Evolutionary conservation across 2,888 invertebrate species (phyloP).

Genomic region (Lithophane ornitopus): DNA sequence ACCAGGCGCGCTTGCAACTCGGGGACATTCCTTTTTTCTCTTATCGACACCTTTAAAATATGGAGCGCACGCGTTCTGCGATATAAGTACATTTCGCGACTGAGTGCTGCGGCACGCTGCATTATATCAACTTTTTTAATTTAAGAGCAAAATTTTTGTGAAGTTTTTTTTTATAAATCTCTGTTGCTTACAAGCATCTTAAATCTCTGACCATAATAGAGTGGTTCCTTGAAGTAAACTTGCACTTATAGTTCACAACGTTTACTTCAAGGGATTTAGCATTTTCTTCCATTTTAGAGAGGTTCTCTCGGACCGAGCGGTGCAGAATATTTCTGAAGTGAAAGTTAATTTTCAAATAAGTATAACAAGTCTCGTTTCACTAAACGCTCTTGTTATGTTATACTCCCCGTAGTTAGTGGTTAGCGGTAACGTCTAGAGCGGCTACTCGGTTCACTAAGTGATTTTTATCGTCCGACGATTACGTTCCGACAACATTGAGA

Average conservation of each 20-base stretch:
- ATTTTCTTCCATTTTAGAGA: constrained; percentile 57
- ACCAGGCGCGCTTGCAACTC: constrained; percentile 78
- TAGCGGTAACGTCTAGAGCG: constrained; percentile 79
- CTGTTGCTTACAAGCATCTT: constrained; percentile 37
- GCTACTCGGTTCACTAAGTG: constrained; percentile 83
- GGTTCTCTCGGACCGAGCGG: constrained; percentile 57
- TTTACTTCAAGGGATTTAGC: constrained; percentile 50
- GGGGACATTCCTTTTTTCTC: constrained; percentile 79
- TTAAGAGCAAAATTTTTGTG: constrained; percentile 21
- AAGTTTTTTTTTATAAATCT: constrained; percentile 19
- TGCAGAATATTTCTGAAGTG: constrained; percentile 67
- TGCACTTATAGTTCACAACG: constrained; percentile 34
- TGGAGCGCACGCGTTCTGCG: constrained; percentile 71
- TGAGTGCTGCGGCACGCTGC: constrained; percentile 48
- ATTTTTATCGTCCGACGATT: constrained; percentile 87
- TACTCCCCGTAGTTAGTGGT: constrained; percentile 76
- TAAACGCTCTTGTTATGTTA: constrained; percentile 75
- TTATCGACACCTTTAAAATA: constrained; percentile 77
- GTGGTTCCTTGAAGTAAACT: constrained; percentile 30
- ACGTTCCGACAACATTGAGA: constrained; percentile 81
- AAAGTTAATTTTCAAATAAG: constrained; percentile 76
- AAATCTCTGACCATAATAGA: constrained; percentile 44
- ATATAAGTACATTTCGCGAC: constrained; percentile 62
- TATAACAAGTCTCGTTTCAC: constrained; percentile 73
- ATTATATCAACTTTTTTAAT: constrained; percentile 55